Conservation (phyloP, 2,113 vertebrate species). For the Anthoscopus minutus region DNA sequence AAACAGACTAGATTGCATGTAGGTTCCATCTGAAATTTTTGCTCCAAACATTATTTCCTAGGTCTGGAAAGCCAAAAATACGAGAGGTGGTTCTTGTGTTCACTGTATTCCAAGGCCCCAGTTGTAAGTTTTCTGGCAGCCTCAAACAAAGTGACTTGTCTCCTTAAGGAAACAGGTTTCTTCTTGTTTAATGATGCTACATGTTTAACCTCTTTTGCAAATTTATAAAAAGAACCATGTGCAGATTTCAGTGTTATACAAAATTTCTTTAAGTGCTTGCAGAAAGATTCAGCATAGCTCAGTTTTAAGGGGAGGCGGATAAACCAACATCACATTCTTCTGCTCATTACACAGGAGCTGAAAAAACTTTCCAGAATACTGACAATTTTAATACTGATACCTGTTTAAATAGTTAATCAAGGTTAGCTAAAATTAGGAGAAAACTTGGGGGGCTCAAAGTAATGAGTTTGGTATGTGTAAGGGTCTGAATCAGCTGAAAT, state of each 20-base stretch:
- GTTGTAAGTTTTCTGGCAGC: neutral
- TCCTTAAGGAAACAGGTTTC: neutral
- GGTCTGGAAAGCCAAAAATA: neutral
- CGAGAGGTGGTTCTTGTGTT: neutral
- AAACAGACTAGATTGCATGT: neutral
- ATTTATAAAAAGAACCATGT: neutral
- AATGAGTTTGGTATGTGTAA: neutral
- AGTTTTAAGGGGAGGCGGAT: neutral
- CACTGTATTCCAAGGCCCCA: neutral
- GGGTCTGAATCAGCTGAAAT: neutral
- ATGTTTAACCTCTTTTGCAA: neutral
- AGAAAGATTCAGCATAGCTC: neutral
- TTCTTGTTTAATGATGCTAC: neutral
- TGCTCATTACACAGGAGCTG: neutral
- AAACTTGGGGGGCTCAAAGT: neutral
- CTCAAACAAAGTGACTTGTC: neutral
- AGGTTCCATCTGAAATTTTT: neutral
- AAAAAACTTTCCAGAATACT: neutral
- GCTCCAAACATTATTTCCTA: neutral
- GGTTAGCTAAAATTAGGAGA: neutral
- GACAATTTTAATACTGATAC: neutral
- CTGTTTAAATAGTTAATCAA: neutral
- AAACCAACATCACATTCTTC: neutral
- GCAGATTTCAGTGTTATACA: neutral
- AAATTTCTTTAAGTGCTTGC: neutral